Percentiles rank a stretch among this genome's conserved stretches.
Conservation (phyloP, 2,888 invertebrate species). For the Amblyjoppa fuscipennis region DNA sequence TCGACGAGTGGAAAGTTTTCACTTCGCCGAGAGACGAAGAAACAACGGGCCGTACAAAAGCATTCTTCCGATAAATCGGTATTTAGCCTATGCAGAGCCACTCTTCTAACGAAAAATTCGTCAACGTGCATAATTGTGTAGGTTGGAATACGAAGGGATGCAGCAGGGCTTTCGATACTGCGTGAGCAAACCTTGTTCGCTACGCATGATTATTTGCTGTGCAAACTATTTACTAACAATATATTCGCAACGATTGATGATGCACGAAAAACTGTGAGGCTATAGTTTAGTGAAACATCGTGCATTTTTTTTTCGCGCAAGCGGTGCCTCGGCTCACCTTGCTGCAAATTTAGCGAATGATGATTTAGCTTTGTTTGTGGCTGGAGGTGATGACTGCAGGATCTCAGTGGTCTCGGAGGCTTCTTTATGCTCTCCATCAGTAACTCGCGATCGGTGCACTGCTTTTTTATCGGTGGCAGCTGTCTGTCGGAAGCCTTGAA, state of each 20-base stretch:
- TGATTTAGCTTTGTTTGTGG: slow-evolving; percentile 42
- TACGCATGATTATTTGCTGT: slow-evolving; percentile 42
- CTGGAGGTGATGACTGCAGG: slow-evolving; percentile 80
- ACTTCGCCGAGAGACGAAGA: background rate
- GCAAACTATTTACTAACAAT: slow-evolving; percentile 32
- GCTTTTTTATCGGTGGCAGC: slow-evolving; percentile 91
- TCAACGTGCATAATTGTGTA: slow-evolving; percentile 35
- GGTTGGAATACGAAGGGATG: slow-evolving; percentile 30
- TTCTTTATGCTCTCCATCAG: slow-evolving; percentile 94
- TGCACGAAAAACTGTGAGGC: slow-evolving; percentile 16
- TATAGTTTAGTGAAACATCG: slow-evolving; percentile 9
- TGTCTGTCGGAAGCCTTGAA: slow-evolving; percentile 93
- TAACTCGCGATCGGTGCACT: slow-evolving; percentile 93
- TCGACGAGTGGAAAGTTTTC: background rate
- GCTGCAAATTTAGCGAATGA: slow-evolving; percentile 48
- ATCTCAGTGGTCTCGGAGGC: slow-evolving; percentile 87
- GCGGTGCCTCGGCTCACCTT: slow-evolving; percentile 69
- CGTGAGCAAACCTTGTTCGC: slow-evolving; percentile 48
- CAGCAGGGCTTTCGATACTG: slow-evolving; percentile 48
- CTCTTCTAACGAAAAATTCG: background rate
- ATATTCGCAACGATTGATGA: slow-evolving; percentile 22
- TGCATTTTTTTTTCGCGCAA: slow-evolving; percentile 1
- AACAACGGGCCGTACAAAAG: background rate
- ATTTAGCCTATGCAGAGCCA: background rate
- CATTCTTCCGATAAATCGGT: background rate